Conservation (phyloP, 2,888 invertebrate genomes). For the Athripsodes cinereus region DNA sequence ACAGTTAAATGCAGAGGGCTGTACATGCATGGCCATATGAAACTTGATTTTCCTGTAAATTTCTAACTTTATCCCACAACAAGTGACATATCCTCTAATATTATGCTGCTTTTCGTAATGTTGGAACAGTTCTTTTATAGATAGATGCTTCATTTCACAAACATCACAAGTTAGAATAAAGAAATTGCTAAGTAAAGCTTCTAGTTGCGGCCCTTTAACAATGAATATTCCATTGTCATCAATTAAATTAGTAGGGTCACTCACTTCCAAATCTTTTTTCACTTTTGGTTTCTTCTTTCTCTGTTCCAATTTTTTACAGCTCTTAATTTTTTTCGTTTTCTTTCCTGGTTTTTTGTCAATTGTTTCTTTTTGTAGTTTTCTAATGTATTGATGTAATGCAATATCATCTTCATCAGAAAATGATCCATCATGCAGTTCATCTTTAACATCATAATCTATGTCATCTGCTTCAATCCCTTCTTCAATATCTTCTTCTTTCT, state of each 20-base stretch:
- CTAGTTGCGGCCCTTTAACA: background rate
- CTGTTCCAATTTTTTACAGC: background rate
- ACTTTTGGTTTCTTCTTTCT: background rate
- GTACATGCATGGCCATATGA: slow-evolving; percentile 4
- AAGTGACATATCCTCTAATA: background rate
- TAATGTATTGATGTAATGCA: background rate
- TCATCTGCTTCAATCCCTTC: background rate
- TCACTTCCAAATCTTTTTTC: background rate
- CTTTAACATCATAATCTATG: background rate
- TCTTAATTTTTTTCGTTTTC: background rate
- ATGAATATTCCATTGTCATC: slow-evolving; percentile 2
- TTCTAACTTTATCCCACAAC: background rate
- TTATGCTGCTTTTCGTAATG: slow-evolving; percentile 2
- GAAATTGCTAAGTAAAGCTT: background rate
- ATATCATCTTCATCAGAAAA: slow-evolving; percentile 3
- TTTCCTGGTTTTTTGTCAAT: background rate
- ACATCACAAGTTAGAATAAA: slow-evolving; percentile 3
- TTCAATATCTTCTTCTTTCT: background rate
- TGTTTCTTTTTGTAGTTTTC: background rate
- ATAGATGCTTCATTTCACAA: background rate
- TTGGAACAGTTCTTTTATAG: background rate
- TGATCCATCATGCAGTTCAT: background rate
- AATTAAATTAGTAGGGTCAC: background rate
- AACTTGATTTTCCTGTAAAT: slow-evolving; percentile 1
- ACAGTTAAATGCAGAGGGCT: slow-evolving; percentile 4